Conservation (phyloP, 2,888 invertebrate genomes). For the Agonopterix subpropinquella region DNA sequence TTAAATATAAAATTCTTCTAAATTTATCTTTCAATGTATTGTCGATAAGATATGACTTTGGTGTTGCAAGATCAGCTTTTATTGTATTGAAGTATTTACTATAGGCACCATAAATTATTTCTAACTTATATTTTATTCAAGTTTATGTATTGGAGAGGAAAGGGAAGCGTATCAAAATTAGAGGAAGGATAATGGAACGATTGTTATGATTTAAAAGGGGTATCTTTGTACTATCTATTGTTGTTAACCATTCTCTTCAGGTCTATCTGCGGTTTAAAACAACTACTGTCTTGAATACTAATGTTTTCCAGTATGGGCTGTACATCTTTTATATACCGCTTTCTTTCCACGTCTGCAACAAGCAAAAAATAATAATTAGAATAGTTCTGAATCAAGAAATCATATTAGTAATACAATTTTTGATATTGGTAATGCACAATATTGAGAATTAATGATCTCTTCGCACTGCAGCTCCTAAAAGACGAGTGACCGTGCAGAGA, state of each 20-base stretch:
- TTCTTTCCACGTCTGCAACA: slow-evolving; percentile 37
- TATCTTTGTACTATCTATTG: slow-evolving; percentile 37
- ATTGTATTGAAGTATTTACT: slow-evolving; percentile 1
- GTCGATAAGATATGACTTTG: slow-evolving; percentile 14
- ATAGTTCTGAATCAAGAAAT: background rate
- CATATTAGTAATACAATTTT: too few relatives aligned
- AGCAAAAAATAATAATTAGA: slow-evolving; percentile 17
- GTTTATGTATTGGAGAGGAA: slow-evolving; percentile 10
- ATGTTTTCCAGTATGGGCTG: slow-evolving; percentile 23
- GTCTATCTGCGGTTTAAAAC: slow-evolving; percentile 46
- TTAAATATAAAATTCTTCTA: slow-evolving; percentile 9
- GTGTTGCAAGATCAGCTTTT: slow-evolving; percentile 5
- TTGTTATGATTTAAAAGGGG: slow-evolving; percentile 18
- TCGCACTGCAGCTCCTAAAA: too few relatives aligned
- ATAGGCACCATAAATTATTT: background rate
- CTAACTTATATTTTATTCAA: background rate
- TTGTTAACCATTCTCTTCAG: slow-evolving; percentile 41
- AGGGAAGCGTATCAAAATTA: slow-evolving; percentile 14
- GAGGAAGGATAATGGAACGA: slow-evolving; percentile 27
- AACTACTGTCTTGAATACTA: slow-evolving; percentile 29
- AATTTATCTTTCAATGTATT: slow-evolving; percentile 12
- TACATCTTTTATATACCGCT: slow-evolving; percentile 30
- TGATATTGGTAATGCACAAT: too few relatives aligned
- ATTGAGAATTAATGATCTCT: too few relatives aligned
- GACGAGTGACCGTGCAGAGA: too few relatives aligned